Conservation (phyloP, 2,888 invertebrate species). For the Idaea aversata region DNA sequence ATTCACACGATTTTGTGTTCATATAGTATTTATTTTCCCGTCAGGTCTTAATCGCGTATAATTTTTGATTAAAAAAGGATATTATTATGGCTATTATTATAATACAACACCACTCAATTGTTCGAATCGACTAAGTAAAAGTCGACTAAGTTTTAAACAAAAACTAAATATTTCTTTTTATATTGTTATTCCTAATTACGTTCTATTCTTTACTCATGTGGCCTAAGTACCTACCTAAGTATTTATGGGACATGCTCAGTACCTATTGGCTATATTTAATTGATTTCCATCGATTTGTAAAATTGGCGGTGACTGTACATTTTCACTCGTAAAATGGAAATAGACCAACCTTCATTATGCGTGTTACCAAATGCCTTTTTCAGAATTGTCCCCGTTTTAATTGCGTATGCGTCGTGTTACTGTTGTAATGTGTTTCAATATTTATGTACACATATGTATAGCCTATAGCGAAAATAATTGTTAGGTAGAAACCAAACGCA, state of each 20-base stretch:
- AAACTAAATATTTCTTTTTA: no score
- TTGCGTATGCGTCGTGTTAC: constrained; percentile 21
- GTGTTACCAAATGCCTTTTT: constrained; percentile 37
- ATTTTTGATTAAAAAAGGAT: no score
- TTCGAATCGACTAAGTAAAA: no score
- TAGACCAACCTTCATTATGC: constrained; percentile 55
- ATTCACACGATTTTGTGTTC: no score
- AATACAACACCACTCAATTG: no score
- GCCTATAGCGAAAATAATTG: background rate
- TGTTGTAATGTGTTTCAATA: background rate
- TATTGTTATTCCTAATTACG: no score
- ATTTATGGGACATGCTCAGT: background rate
- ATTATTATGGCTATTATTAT: no score
- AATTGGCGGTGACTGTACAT: constrained; percentile 28
- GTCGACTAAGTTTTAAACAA: no score
- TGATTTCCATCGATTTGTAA: background rate
- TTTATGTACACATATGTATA: background rate
- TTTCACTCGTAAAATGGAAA: constrained; percentile 60
- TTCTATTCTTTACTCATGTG: no score
- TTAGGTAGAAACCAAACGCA: background rate
- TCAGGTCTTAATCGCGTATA: no score
- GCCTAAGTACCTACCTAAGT: no score
- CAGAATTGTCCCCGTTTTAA: constrained; percentile 32
- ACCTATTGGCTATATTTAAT: background rate
- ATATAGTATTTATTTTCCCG: no score